Conservation (phyloP, 2,797 vertebrate species). For the Bradypodion pumilum region DNA sequence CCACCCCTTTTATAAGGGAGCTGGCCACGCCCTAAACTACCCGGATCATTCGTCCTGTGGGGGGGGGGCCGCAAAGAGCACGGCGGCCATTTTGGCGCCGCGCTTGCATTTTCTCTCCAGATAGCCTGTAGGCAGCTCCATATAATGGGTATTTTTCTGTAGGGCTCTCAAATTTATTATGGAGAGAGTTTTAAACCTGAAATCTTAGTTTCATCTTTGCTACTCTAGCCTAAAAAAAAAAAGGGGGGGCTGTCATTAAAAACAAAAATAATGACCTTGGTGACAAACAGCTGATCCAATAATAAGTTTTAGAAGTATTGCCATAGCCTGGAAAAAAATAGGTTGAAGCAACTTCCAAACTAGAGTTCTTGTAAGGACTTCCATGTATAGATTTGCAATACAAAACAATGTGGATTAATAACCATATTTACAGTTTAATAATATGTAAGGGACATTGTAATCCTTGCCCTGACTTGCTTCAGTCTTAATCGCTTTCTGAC, state of each 20-base stretch:
- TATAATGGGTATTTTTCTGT: not conserved
- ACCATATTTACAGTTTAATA: not conserved
- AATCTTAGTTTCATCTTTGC: not conserved
- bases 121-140: not conserved
- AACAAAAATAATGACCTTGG: not conserved
- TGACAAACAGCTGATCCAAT: constrained; percentile 6
- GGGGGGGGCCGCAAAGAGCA: too few species aligned
- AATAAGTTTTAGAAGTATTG: not conserved
- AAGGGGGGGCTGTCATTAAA: not conserved
- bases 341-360: not conserved
- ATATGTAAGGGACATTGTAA: not conserved
- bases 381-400: not conserved
- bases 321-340: not conserved
- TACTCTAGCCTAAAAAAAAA: not conserved
- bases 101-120: too few species aligned
- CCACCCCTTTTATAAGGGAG: too few species aligned
- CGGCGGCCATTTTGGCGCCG: too few species aligned
- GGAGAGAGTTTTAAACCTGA: not conserved
- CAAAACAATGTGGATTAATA: constrained; percentile 22
- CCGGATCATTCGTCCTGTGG: too few species aligned
- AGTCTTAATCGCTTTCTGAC: constrained; percentile 26
- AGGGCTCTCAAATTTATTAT: not conserved
- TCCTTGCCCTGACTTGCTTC: constrained; percentile 11
- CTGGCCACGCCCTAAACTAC: too few species aligned
- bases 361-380: not conserved